Evolutionary conservation across 1,140 invertebrate species (phyloP), one percentile per base, ranked within the genome.

Genomic region (Drosophila gunungcola): DNA sequence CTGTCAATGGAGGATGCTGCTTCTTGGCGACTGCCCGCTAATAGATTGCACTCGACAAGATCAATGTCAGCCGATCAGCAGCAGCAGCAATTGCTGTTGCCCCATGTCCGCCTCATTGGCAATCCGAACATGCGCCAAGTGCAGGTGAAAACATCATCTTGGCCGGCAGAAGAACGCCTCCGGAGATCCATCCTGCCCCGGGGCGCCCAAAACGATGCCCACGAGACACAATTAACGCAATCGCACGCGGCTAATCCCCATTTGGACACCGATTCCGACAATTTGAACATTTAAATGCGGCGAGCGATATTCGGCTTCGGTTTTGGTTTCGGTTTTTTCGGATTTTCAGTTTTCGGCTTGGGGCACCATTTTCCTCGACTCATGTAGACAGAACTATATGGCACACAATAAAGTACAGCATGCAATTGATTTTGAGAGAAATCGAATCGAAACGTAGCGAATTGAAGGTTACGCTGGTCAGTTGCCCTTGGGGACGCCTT

Each of bases 1-100:
- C 72, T 89, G 81, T 88, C 90, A 89, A 6, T 61, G 51, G 63
- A 68, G 62, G 73, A 80, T 63, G 68, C 49, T 39, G 25, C 63
- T 45, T 38, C 46, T 42, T 72, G 58, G 74, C 63, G 77, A 60
- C 62, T 78, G 74, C 12, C 76, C 43, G 73, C 89, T 65, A 89
- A 91, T 91, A 89, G 89, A 89, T 91, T 89, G 63, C 88, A 73
- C 58, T 70, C 86, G 63, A 80, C 88, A 78, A 90, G 82, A 91
- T 91, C 90, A 90, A 90, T 89, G 86, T 76, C 86, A 80, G 70
- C 75, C 57, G 61, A 86, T 78, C 65, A 57, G 75, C 76, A 61
- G 49, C 56, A 61, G 45, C 68, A 61, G 16, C 64, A 38, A 46
- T 38, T 39, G 67, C 67, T 57, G 43, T 63, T 55, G 53, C 77